Percentiles rank a stretch among this genome's conserved stretches.
Evolutionary conservation across 1,140 invertebrate genomes (phyloP).

Genomic region (Archegozetes longisetosus): DNA sequence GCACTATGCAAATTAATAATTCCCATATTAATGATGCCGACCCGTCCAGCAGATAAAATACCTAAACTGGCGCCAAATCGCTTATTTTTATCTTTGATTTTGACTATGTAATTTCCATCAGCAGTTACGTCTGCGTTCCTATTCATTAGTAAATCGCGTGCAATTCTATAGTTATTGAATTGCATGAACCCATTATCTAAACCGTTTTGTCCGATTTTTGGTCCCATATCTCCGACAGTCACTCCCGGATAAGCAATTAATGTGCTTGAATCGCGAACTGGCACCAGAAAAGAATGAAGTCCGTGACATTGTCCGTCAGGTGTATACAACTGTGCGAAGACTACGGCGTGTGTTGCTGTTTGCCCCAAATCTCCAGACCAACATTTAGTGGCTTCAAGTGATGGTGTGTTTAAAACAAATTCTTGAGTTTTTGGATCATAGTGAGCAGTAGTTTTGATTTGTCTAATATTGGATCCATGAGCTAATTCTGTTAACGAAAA

Average conservation of each 20-base stretch:
- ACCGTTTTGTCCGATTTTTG: conserved; percentile 71
- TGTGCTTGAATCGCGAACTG: conserved; percentile 58
- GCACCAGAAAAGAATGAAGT: conserved; percentile 65
- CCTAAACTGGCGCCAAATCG: conserved; percentile 38
- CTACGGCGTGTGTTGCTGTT: conserved; percentile 63
- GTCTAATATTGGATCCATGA: conserved; percentile 83
- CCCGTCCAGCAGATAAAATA: conserved; percentile 63
- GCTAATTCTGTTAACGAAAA: conserved; percentile 80
- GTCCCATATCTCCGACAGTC: conserved; percentile 69
- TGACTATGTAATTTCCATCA: conserved; percentile 61
- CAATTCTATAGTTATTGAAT: conserved; percentile 68
- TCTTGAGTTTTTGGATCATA: conserved; percentile 54
- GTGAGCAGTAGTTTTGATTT: conserved; percentile 70
- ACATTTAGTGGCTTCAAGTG: conserved; percentile 86
- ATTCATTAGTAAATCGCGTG: conserved; percentile 62
- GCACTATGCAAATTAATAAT: conserved; percentile 48
- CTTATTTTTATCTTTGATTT: conserved; percentile 29
- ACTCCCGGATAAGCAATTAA: conserved; percentile 53
- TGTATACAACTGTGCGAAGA: conserved; percentile 75
- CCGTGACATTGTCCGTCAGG: conserved; percentile 64
- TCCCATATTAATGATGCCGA: conserved; percentile 47
- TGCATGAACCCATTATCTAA: conserved; percentile 78
- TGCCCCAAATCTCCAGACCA: conserved; percentile 84
- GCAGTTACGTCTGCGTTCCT: conserved; percentile 66
- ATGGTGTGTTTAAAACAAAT: conserved; percentile 77